Percentiles rank a stretch among this genome's conserved stretches.
These are phyloP conservation scores for Atherinosoma microstoma DNA, from an alignment of 2,797 vertebrate species.

Conservation along the genomic window DNA sequence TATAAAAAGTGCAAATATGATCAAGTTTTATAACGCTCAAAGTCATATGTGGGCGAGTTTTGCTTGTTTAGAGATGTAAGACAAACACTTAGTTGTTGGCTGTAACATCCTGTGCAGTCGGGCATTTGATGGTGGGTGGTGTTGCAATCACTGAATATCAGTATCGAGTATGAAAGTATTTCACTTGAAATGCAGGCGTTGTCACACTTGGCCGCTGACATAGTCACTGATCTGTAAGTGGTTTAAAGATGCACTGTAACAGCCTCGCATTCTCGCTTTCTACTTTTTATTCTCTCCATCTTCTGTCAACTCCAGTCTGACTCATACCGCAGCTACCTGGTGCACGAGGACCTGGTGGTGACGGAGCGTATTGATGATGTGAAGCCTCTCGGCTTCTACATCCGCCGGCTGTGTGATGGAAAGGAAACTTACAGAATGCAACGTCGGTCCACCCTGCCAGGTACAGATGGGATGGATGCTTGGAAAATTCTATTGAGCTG, in stretches of 20 bases:
- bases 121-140: neutral
- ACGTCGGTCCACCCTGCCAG: slow-evolving; percentile 85
- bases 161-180: too few relatives aligned
- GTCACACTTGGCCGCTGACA: neutral
- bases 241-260: neutral
- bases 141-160: neutral
- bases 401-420: slow-evolving; percentile 91
- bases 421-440: slow-evolving; percentile 92
- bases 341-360: slow-evolving; percentile 94
- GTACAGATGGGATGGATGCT: slow-evolving; percentile 45
- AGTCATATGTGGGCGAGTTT: neutral
- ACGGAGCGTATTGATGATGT: slow-evolving; percentile 92
- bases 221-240: neutral
- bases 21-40: neutral
- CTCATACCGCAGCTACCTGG: slow-evolving; percentile 91
- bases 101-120: neutral
- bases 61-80: neutral
- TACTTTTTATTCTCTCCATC: neutral
- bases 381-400: slow-evolving; percentile 91
- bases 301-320: slow-evolving; percentile 82
- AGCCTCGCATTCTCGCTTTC: neutral
- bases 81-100: neutral
- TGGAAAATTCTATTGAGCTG: neutral
- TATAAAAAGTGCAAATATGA: neutral
- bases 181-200: too few relatives aligned